A percentile compares a stretch with the other conserved stretches of the same genome.
These are phyloP conservation scores for Psilopogon haemacephalus DNA, from an alignment of 2,113 vertebrate genomes.

Conservation along the genomic window DNA sequence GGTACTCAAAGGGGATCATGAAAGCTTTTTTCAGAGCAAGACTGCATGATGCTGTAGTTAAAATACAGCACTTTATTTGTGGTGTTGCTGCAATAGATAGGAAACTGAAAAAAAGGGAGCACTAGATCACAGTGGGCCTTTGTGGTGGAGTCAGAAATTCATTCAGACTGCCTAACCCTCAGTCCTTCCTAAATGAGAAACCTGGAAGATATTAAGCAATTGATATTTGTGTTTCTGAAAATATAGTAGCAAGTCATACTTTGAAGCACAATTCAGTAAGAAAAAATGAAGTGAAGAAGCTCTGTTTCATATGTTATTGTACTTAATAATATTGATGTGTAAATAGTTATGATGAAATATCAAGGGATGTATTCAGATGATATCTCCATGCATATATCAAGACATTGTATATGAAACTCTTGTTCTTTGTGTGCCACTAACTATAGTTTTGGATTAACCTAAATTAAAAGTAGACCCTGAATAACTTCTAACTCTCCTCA, in stretches of 20 bases:
- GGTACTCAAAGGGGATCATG: neutral
- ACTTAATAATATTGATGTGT: neutral
- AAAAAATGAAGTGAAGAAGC: neutral
- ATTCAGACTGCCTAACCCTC: neutral
- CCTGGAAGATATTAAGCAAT: neutral
- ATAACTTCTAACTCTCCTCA: neutral
- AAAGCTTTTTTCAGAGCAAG: constrained; percentile 9
- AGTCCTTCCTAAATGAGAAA: neutral
- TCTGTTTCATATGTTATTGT: neutral
- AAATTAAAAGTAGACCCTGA: neutral
- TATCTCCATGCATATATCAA: neutral
- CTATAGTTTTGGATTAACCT: neutral
- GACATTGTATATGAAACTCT: neutral
- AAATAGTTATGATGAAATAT: neutral
- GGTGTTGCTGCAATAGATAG: neutral
- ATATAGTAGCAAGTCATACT: neutral
- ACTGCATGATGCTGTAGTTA: neutral
- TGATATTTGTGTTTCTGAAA: neutral
- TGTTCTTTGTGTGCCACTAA: neutral
- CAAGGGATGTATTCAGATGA: neutral
- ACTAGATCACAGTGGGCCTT: neutral
- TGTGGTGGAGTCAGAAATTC: neutral
- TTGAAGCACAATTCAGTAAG: neutral
- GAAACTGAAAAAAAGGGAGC: neutral
- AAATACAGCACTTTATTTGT: constrained; percentile 2